Evolutionary conservation across 2,888 invertebrate genomes (phyloP), one percentile per base, ranked within the genome.

Genomic region (Artemia sp.): DNA sequence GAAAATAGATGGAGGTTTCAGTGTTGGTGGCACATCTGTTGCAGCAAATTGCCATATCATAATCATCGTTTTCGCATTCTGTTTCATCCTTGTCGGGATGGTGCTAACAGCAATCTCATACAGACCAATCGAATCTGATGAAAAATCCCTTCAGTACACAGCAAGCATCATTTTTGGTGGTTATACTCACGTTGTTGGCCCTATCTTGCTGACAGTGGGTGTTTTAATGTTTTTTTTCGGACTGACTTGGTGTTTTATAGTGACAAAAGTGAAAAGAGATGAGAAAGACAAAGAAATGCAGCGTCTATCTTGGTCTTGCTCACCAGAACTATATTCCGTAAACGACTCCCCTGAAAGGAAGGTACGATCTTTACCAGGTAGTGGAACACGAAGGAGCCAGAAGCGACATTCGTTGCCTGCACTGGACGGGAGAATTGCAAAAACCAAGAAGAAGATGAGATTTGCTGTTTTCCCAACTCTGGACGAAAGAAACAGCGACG

Each of bases 1-100:
- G 58, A 69, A 69, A 24, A 69, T 70, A 51, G 71, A 71, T 8
- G 71, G 69, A 10, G 71, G 71, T n/a, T 52, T 71, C 11, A 51
- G 67, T 2, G 53, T 71, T 51, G 71, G 67, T 38, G 71, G 71
- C n/a, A 51, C 69, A 14, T 52, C 69, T 9, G 52, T 71, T 14
- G 12, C 67, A 6, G 66, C 51, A n/a, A 52, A 67, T 19, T 71
- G 53, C 58, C 69, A 66, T 12, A 70, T 52, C 9, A 19, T 71
- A 24, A 69, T 71, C 53, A 50, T 71, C n/a, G 53, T 70, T 50
- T 71, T 71, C 24, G n/a, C 71, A 10, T 52, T 64, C 12, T 71
- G 71, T 67, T 71, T 71, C 58, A 14, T 69, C 9, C 19, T 71
- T 38, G 67, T 52, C 51, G 71, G 71, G 8, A 51, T 71, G 12